A percentile compares a stretch with the other conserved stretches of the same genome.
phyloP scores from a whole-genome alignment of 2,888 invertebrate genomes.

The Napeogenes inachia region DNA sequence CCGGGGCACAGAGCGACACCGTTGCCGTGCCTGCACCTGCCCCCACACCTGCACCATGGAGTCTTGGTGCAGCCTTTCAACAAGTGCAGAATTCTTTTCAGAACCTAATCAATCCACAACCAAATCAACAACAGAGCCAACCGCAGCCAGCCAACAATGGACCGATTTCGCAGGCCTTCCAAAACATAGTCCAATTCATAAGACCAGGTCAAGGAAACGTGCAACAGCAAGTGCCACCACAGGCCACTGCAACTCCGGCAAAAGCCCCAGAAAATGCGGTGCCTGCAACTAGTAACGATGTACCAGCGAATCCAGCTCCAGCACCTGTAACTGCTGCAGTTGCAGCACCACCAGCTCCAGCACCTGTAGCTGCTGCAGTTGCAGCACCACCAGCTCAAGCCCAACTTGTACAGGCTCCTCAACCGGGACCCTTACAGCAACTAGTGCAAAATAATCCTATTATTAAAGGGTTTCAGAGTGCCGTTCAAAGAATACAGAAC shows the following conservation, averaged over 20 bases:
- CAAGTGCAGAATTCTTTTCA: slow-evolving; percentile 28
- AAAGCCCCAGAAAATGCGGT: slow-evolving; percentile 6
- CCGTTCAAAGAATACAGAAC: slow-evolving; percentile 46
- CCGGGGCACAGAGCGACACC: slow-evolving; percentile 16
- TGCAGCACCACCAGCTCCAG: slow-evolving; percentile 14
- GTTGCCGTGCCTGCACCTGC: slow-evolving; percentile 10
- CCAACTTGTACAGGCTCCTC: slow-evolving; percentile 13
- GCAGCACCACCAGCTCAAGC: slow-evolving; percentile 12
- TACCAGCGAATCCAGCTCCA: slow-evolving; percentile 15
- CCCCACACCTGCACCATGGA: slow-evolving; percentile 18
- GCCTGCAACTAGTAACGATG: slow-evolving; percentile 10
- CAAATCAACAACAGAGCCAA: slow-evolving; percentile 21
- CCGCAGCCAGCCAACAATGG: slow-evolving; percentile 14
- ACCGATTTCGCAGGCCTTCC: slow-evolving; percentile 34
- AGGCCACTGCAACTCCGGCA: neutral
- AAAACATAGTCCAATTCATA: slow-evolving; percentile 33
- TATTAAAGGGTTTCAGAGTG: slow-evolving; percentile 44
- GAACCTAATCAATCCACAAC: slow-evolving; percentile 23
- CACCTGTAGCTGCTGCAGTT: slow-evolving; percentile 8
- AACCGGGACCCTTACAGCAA: slow-evolving; percentile 44
- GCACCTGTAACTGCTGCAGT: slow-evolving; percentile 7
- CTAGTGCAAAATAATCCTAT: slow-evolving; percentile 47
- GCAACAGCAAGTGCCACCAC: slow-evolving; percentile 12
- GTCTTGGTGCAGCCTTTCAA: slow-evolving; percentile 28
- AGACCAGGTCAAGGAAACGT: slow-evolving; percentile 15